Percentiles rank a stretch among this genome's conserved stretches.
phyloP scores from a whole-genome alignment of 2,888 invertebrate species.

The Apamea anceps region DNA sequence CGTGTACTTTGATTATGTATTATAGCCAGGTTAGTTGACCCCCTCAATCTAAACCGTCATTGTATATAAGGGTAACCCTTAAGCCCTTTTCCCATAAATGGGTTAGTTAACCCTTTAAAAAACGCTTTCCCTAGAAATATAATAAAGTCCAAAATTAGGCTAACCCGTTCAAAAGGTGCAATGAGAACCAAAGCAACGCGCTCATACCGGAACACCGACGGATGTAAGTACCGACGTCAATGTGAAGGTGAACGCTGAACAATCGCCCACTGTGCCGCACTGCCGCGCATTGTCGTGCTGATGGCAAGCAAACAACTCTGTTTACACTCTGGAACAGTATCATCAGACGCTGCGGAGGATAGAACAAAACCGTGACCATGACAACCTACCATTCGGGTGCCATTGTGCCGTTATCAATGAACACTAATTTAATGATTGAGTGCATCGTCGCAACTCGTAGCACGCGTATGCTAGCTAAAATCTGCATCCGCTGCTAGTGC shows the following conservation, averaged over 20 bases:
- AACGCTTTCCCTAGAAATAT: neutral
- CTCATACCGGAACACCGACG: conserved; percentile 29
- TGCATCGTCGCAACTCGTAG: neutral
- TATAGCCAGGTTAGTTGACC: neutral
- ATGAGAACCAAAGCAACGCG: conserved; percentile 14
- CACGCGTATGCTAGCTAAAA: neutral
- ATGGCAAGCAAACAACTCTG: neutral
- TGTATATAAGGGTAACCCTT: neutral
- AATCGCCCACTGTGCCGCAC: conserved; percentile 3
- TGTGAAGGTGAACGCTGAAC: conserved; percentile 32
- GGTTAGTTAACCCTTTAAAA: neutral
- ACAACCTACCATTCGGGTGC: neutral
- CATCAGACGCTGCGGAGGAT: neutral
- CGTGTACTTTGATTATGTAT: neutral
- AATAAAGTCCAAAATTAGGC: neutral
- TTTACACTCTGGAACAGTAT: neutral
- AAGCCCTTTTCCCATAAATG: neutral
- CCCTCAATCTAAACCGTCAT: neutral
- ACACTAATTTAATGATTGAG: neutral
- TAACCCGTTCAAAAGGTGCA: neutral
- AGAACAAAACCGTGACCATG: neutral
- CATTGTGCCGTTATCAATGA: neutral
- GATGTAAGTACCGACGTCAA: conserved; percentile 11
- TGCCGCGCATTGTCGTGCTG: conserved; percentile 2
- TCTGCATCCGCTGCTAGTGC: neutral